phyloP scores from a whole-genome alignment of 53 echinoderm and acorn worm genomes.

The Holothuria leucospilota region DNA sequence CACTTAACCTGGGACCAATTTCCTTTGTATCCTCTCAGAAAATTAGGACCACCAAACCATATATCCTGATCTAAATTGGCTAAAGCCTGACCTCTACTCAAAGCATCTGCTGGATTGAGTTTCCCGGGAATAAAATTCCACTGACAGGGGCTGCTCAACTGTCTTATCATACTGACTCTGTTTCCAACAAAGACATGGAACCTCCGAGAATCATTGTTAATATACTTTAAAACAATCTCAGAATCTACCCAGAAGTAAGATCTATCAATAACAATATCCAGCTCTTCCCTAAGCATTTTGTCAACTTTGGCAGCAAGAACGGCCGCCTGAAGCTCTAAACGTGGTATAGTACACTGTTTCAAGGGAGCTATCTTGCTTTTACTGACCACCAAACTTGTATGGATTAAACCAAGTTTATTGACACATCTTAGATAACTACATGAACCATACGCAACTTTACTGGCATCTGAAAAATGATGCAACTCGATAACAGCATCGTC shows the following conservation, averaged over 20 bases:
- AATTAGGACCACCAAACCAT: constrained; percentile 38
- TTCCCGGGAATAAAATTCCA: background rate
- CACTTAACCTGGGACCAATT: too few species aligned
- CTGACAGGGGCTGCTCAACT: constrained; percentile 17
- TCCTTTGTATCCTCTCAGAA: background rate
- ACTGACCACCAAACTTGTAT: constrained; percentile 48
- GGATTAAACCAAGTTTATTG: constrained; percentile 34
- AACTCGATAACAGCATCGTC: constrained; percentile 30
- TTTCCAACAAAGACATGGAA: constrained; percentile 65
- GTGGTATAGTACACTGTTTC: constrained; percentile 53
- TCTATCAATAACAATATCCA: background rate
- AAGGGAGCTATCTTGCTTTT: constrained; percentile 56
- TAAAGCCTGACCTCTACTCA: constrained; percentile 48
- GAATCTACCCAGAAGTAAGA: too few species aligned
- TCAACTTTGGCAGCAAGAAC: constrained; percentile 42
- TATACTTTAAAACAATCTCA: too few species aligned
- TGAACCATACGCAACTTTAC: constrained; percentile 65
- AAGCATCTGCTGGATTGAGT: constrained; percentile 24
- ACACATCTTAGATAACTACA: constrained; percentile 64
- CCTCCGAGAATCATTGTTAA: constrained; percentile 49
- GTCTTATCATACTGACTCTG: constrained; percentile 37
- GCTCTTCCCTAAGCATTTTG: constrained; percentile 1
- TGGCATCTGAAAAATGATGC: constrained; percentile 68
- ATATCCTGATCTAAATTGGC: background rate
- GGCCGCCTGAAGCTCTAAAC: constrained; percentile 48